Conservation (phyloP, 2,797 vertebrate species). For the Eutrigla gurnardus region DNA sequence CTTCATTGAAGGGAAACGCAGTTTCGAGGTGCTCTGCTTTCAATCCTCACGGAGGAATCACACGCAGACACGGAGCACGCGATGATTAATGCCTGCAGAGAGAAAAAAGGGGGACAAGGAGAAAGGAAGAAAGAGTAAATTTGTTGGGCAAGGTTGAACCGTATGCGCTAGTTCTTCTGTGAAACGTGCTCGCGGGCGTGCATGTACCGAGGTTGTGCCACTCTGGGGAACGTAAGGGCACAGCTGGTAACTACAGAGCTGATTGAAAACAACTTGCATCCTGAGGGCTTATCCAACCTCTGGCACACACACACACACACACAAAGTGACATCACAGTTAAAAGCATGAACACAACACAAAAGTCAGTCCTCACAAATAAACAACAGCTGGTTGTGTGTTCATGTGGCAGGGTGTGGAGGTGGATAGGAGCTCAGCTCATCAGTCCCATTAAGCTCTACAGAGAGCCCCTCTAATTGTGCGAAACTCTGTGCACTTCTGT, state of each 20-base stretch:
- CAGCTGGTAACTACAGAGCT: slow-evolving; percentile 86
- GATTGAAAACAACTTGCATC: slow-evolving; percentile 86
- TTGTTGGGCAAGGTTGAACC: slow-evolving; percentile 67
- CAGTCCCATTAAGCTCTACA: slow-evolving; percentile 70
- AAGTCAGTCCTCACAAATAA: slow-evolving; percentile 73
- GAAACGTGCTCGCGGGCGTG: slow-evolving; percentile 40
- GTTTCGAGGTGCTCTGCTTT: slow-evolving; percentile 35
- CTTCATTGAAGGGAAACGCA: slow-evolving; percentile 48
- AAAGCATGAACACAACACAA: slow-evolving; percentile 70
- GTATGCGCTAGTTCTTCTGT: slow-evolving; percentile 53
- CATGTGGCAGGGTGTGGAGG: slow-evolving; percentile 59
- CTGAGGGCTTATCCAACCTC: slow-evolving; percentile 77
- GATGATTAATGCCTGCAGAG: slow-evolving; percentile 75
- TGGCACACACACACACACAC: slow-evolving; percentile 54
- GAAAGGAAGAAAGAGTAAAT: slow-evolving; percentile 63
- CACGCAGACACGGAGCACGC: slow-evolving; percentile 49
- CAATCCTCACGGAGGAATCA: slow-evolving; percentile 58
- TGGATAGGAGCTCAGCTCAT: slow-evolving; percentile 73
- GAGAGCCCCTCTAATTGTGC: slow-evolving; percentile 78
- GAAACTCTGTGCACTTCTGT: slow-evolving; percentile 76
- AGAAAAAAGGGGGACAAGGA: slow-evolving; percentile 65
- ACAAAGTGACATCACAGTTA: slow-evolving; percentile 64
- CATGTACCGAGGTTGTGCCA: slow-evolving; percentile 64
- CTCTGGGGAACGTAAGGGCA: slow-evolving; percentile 78
- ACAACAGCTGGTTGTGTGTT: slow-evolving; percentile 80